Percentiles rank a stretch among this genome's conserved stretches.
Evolutionary conservation across 1,140 invertebrate species (phyloP).

Genomic region (Tetramorium alpestre): DNA sequence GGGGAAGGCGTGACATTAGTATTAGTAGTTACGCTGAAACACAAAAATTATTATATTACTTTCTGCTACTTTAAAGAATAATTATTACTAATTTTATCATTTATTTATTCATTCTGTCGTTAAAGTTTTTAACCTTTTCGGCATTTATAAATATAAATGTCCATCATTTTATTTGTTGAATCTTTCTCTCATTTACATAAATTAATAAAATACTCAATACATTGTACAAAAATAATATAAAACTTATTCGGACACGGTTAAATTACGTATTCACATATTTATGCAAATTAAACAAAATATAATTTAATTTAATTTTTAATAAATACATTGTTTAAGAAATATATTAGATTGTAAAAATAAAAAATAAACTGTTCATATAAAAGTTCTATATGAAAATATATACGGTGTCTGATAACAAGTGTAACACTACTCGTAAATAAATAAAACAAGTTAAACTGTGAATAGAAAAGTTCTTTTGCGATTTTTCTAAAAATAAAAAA

Average conservation of each 20-base stretch:
- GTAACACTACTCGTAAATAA: neutral
- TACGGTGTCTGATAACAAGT: neutral
- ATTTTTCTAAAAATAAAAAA: neutral
- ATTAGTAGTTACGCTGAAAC: slow-evolving; percentile 84
- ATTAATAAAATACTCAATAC: slow-evolving; percentile 10
- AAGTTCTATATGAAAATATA: slow-evolving; percentile 17
- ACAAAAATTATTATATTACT: slow-evolving; percentile 32
- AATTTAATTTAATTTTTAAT: slow-evolving; percentile 29
- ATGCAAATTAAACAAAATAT: slow-evolving; percentile 32
- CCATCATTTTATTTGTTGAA: neutral
- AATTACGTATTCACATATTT: slow-evolving; percentile 46
- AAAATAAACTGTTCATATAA: neutral
- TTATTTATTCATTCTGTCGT: slow-evolving; percentile 2
- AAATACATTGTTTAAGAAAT: neutral
- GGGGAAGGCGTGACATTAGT: slow-evolving; percentile 40
- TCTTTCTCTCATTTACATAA: slow-evolving; percentile 2
- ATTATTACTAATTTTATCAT: neutral
- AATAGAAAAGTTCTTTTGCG: neutral
- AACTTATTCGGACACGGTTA: neutral
- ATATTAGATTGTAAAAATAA: neutral
- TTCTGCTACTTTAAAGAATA: neutral
- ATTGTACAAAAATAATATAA: slow-evolving; percentile 9
- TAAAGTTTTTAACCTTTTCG: slow-evolving; percentile 14
- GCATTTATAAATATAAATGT: neutral
- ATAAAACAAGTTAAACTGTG: neutral